Base-by-base conservation (phyloP, 2,888 invertebrate species). In the Heterodera filipjevi region DNA sequence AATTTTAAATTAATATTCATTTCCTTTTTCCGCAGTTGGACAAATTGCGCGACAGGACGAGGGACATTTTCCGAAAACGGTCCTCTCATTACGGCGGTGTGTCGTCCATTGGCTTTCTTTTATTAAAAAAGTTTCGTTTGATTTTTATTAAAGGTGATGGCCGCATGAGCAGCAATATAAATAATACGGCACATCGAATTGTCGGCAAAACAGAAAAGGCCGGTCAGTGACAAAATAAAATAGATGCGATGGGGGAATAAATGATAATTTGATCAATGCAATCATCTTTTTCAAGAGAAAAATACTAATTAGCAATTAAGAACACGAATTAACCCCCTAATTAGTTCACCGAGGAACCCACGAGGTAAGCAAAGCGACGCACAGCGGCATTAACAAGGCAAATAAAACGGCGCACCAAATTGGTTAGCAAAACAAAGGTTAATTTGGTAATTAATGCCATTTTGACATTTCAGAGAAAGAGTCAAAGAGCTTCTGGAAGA, bases 391-490 rank as follows among this genome's bases (percentile, higher is more conserved):
- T 3, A 59, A 5, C n/a, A 59, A 59, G 27, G 59, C 59, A 27
- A 59, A 59, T 59, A 59, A 59, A 59, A 59, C 59, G 27, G 59
- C 59, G 22, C 59, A 27, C 8, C 59, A 59, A 59, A 59, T 59
- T 59, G 59, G 59, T 59, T 3, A 27, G 27, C 8, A 27, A 27
- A 59, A n/a, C n/a, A 59, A 59, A 59, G 10, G 27, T 8, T 59
- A 59, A 59, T 53, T 19, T 19, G 19, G 5, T 0, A n/a, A 59
- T 27, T 27, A 5, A 59, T 10, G 1, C 22, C 6, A 27, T n/a
- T 10, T 59, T 6, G 39, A 39, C 39, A 39, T 59, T 53, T 59
- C 27, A 59, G 59, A 59, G 22, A 59, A 59, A 27, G 59, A 59
- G 0, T 59, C 59, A 5, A 59, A 59, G 27, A 59, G 27, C 27